Evolutionary conservation across 1,140 invertebrate genomes (phyloP).

Genomic region (Hyphantria cunea): DNA sequence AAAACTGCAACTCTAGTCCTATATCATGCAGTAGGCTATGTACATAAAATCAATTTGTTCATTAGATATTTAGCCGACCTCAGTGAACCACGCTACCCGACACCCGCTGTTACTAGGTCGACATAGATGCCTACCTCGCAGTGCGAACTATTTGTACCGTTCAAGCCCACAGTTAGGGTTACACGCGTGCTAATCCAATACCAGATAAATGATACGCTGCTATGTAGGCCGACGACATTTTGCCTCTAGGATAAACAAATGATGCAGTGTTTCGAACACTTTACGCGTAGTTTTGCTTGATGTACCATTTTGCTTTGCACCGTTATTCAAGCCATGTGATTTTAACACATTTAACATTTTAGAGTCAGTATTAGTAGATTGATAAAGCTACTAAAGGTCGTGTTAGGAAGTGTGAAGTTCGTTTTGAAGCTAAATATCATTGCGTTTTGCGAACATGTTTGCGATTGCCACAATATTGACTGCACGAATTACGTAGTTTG

Average conservation of each 20-base stretch:
- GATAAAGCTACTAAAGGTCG: slow-evolving; percentile 7
- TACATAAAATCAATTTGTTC: slow-evolving; percentile 55
- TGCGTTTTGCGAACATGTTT: neutral
- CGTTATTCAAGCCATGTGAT: slow-evolving; percentile 13
- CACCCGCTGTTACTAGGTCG: slow-evolving; percentile 59
- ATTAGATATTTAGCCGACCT: slow-evolving; percentile 49
- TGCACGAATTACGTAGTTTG: too few species aligned
- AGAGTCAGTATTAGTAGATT: slow-evolving; percentile 8
- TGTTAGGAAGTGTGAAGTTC: slow-evolving; percentile 11
- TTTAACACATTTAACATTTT: slow-evolving; percentile 22
- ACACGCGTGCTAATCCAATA: slow-evolving; percentile 52
- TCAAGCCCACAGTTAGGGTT: slow-evolving; percentile 51
- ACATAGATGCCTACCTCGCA: slow-evolving; percentile 52
- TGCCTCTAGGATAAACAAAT: slow-evolving; percentile 30
- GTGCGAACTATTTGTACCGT: slow-evolving; percentile 66
- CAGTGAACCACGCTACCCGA: slow-evolving; percentile 53
- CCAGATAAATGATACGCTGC: slow-evolving; percentile 49
- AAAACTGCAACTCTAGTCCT: neutral
- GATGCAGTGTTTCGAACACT: slow-evolving; percentile 14
- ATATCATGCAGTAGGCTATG: neutral
- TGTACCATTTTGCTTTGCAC: slow-evolving; percentile 17
- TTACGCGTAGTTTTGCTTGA: slow-evolving; percentile 11
- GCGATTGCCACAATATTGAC: neutral
- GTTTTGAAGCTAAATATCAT: neutral
- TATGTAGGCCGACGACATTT: slow-evolving; percentile 41